Evolutionary conservation across 92 coral and sea anemone species (phyloP).

Genomic region (Zoanthus sociatus): DNA sequence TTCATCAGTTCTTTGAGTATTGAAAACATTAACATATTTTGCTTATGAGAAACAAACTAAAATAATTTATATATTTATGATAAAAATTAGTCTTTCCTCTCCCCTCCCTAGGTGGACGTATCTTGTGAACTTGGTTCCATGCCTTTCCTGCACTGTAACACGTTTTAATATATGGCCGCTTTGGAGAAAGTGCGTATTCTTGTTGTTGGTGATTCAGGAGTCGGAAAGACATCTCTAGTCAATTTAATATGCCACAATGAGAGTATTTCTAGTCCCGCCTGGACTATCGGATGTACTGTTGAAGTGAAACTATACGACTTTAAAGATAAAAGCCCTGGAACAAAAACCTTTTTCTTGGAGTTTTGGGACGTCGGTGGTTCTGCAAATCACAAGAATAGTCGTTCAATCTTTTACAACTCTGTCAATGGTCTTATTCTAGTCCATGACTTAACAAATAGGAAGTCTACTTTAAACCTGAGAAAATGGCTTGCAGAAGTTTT

Average conservation of each 20-base stretch:
- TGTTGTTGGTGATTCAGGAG: constrained; percentile 99
- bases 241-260: constrained; percentile 95
- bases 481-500: constrained; percentile 95
- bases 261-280: constrained; percentile 90
- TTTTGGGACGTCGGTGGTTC: constrained; percentile 99
- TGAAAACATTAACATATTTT: too few species aligned
- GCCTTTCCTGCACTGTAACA: neutral
- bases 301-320: constrained; percentile 95
- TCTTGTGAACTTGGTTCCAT: neutral
- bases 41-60: too few species aligned
- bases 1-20: too few species aligned
- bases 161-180: constrained; percentile 87
- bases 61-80: too few species aligned
- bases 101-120: neutral
- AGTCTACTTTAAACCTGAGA: constrained; percentile 90
- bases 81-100: neutral
- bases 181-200: constrained; percentile 88
- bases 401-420: constrained; percentile 90
- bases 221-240: constrained; percentile 95
- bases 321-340: constrained; percentile 84
- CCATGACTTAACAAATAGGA: constrained; percentile 97
- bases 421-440: constrained; percentile 96
- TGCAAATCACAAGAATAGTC: constrained; percentile 91
- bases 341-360: constrained; percentile 91
- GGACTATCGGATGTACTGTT: constrained; percentile 98